Percentiles rank a stretch among this genome's conserved stretches.
Evolutionary conservation across 2,113 vertebrate species (phyloP).

Genomic region (human): DNA sequence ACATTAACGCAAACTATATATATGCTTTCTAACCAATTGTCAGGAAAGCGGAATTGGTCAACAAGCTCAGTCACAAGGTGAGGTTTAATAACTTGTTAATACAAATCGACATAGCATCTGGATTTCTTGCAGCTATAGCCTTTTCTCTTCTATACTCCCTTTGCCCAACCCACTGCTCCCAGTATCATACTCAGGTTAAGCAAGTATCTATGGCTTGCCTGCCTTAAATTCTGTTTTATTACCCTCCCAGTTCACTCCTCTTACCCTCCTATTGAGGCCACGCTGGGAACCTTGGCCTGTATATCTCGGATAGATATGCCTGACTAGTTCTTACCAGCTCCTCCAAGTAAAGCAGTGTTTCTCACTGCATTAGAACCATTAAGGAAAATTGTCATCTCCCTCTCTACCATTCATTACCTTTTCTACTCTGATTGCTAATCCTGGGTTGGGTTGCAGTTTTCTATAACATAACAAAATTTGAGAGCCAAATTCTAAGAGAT

Average conservation of each 20-base stretch:
- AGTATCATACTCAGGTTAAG: not conserved
- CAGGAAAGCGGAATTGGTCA: not conserved
- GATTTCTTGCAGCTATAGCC: not conserved
- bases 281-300: not conserved
- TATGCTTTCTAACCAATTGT: not conserved
- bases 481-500: not conserved
- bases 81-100: not conserved
- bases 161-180: accelerated
- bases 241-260: not conserved
- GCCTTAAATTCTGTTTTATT: not conserved
- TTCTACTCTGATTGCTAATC: not conserved
- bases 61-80: not conserved
- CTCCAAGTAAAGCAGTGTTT: not conserved
- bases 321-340: not conserved
- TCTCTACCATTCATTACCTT: not conserved
- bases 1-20: not conserved
- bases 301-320: not conserved
- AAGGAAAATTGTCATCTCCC: not conserved
- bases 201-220: not conserved
- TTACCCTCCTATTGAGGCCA: not conserved
- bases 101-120: not conserved
- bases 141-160: not conserved
- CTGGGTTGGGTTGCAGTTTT: not conserved
- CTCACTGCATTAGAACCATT: not conserved
- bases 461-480: not conserved